A percentile compares a stretch with the other conserved stretches of the same genome.
Conservation (phyloP, 2,888 invertebrate genomes). For the Coremacera marginata region DNA sequence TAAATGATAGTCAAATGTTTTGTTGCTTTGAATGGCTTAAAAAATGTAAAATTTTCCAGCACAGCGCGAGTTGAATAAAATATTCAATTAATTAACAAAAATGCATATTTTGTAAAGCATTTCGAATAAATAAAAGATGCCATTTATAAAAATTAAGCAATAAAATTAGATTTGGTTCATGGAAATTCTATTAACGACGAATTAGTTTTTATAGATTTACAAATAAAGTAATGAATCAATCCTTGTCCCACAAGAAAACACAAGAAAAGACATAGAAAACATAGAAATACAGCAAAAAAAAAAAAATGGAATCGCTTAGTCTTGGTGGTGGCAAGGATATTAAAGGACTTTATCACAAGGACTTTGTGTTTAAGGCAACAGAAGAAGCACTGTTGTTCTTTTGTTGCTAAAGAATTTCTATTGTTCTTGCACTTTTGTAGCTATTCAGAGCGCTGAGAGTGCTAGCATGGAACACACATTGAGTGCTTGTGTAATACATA, state of each 20-base stretch:
- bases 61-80: slow-evolving; percentile 51
- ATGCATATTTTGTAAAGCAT: background rate
- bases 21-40: slow-evolving; percentile 54
- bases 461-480: slow-evolving; percentile 43
- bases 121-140: slow-evolving; percentile 36
- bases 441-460: slow-evolving; percentile 2
- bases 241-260: slow-evolving; percentile 36
- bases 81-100: slow-evolving; percentile 37
- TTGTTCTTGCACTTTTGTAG: slow-evolving; percentile 32
- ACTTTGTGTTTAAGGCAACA: slow-evolving; percentile 10
- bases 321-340: slow-evolving; percentile 35
- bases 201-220: background rate
- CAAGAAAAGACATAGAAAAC: background rate
- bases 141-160: slow-evolving; percentile 67
- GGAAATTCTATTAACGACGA: slow-evolving; percentile 54
- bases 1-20: no score
- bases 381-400: slow-evolving; percentile 50
- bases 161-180: slow-evolving; percentile 70
- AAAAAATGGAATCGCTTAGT: slow-evolving; percentile 33
- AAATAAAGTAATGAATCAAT: slow-evolving; percentile 64
- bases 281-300: background rate
- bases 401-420: slow-evolving; percentile 50
- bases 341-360: background rate
- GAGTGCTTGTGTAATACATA: slow-evolving; percentile 31
- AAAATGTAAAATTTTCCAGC: slow-evolving; percentile 64